Evolutionary conservation across 2,888 invertebrate genomes (phyloP).

Genomic region (Epistrophe eligans): DNA sequence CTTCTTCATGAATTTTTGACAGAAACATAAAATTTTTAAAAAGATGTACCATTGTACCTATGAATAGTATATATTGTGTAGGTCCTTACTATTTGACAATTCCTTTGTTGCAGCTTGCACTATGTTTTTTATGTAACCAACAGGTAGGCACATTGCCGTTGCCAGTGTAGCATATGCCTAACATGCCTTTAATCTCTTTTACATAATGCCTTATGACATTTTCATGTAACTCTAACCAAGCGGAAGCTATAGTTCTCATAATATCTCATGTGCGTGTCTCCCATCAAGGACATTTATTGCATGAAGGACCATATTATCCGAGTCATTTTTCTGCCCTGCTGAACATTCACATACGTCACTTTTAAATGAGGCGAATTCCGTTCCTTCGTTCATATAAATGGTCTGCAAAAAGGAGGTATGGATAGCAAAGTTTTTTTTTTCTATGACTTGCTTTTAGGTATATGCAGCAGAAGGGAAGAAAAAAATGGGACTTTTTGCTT

Average conservation of each 20-base stretch:
- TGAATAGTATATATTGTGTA: no score
- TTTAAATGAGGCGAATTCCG: constrained; percentile 48
- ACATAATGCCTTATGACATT: constrained; percentile 13
- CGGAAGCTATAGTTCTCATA: constrained; percentile 52
- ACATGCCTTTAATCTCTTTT: constrained; percentile 14
- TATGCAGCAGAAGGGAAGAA: constrained; percentile 55
- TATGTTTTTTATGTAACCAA: constrained; percentile 14
- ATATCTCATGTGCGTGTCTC: constrained; percentile 55
- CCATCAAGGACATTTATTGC: constrained; percentile 68
- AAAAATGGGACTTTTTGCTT: constrained; percentile 2
- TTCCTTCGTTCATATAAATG: constrained; percentile 19
- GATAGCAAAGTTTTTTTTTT: constrained; percentile 9
- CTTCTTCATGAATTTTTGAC: no score
- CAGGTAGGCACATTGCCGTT: constrained; percentile 2
- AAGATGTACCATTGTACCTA: no score
- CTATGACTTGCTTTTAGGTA: constrained; percentile 13
- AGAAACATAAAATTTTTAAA: no score
- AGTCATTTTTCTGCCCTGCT: constrained; percentile 56
- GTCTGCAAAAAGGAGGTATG: constrained; percentile 15
- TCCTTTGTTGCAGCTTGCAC: background rate
- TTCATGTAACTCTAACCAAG: constrained; percentile 42
- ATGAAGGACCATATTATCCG: constrained; percentile 56
- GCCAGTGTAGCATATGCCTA: no score
- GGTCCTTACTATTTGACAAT: background rate
- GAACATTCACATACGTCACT: constrained; percentile 53